phyloP scores from a whole-genome alignment of 2,888 invertebrate species.

The Crossocerus cetratus region DNA sequence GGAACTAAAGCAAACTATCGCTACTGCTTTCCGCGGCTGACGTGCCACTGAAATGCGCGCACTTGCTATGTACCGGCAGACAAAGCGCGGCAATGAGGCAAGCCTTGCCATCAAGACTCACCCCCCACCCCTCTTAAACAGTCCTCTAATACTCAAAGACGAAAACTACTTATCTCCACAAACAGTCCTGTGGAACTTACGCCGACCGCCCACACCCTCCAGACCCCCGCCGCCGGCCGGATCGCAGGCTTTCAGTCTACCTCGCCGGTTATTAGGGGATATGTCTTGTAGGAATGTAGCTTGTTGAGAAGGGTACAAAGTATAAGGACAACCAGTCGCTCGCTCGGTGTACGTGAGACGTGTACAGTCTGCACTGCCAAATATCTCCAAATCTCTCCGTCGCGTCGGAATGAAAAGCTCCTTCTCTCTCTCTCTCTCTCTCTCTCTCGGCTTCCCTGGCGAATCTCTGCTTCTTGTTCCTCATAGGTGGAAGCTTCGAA shows the following conservation, averaged over 20 bases:
- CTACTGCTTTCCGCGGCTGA: conserved; percentile 66
- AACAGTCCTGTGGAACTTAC: background rate
- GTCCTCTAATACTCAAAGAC: conserved; percentile 28
- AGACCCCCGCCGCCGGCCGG: background rate
- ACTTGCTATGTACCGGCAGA: conserved; percentile 31
- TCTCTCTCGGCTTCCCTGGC: background rate
- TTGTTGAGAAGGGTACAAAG: too few relatives aligned
- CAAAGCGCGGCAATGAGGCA: conserved; percentile 50
- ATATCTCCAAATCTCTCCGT: too few relatives aligned
- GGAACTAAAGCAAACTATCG: conserved; percentile 72
- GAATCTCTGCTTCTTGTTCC: background rate
- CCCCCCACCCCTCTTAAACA: conserved; percentile 26
- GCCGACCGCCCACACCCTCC: background rate
- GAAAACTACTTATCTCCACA: conserved; percentile 19
- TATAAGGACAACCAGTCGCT: too few relatives aligned
- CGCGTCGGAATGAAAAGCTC: too few relatives aligned
- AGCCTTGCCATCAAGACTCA: conserved; percentile 50
- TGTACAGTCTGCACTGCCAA: too few relatives aligned
- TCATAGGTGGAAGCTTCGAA: background rate
- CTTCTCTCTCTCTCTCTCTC: too few relatives aligned
- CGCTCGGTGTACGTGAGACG: too few relatives aligned
- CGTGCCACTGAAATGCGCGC: conserved; percentile 60
- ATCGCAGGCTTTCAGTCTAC: background rate
- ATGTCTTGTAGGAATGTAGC: too few relatives aligned
- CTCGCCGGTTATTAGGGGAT: too few relatives aligned